Percentiles rank a stretch among this genome's conserved stretches.
These are phyloP conservation scores for Hippolais icterina DNA, from an alignment of 2,113 vertebrate genomes.

Conservation along the genomic window DNA sequence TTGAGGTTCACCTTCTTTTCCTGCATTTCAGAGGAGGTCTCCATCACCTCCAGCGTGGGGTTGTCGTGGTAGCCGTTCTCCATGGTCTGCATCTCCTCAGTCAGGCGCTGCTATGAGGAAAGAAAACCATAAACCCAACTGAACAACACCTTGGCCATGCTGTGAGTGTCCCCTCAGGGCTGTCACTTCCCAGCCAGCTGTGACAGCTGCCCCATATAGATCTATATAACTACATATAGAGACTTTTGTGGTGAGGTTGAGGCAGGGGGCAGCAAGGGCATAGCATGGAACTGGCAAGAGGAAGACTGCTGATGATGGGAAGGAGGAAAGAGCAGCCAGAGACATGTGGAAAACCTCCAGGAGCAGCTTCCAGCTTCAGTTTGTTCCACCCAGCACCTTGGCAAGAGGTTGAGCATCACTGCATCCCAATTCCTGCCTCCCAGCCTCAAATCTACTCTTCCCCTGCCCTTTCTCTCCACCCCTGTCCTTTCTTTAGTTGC, in stretches of 20 bases:
- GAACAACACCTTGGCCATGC: background rate
- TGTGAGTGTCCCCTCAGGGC: background rate
- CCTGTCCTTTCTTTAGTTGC: background rate
- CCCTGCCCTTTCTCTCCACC: background rate
- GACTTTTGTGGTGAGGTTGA: background rate
- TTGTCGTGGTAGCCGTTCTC: constrained; percentile 99
- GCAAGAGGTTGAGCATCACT: background rate
- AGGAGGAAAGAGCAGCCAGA: background rate
- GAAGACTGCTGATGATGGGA: background rate
- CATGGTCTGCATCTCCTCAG: constrained; percentile 92
- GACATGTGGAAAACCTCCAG: background rate
- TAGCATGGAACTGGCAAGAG: background rate
- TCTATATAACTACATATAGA: fast-evolving
- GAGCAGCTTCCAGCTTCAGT: background rate
- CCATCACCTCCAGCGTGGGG: constrained; percentile 96
- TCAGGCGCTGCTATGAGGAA: constrained; percentile 84
- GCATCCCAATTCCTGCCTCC: background rate
- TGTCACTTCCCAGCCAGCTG: background rate
- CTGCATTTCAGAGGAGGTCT: constrained; percentile 92
- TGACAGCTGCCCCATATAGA: background rate
- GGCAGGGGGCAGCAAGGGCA: background rate
- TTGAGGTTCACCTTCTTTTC: constrained; percentile 90
- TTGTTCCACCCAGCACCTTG: background rate
- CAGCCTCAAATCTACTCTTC: background rate
- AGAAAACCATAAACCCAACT: background rate